Evolutionary conservation across 2,888 invertebrate species (phyloP).

Genomic region (Tetanocera ferruginea): DNA sequence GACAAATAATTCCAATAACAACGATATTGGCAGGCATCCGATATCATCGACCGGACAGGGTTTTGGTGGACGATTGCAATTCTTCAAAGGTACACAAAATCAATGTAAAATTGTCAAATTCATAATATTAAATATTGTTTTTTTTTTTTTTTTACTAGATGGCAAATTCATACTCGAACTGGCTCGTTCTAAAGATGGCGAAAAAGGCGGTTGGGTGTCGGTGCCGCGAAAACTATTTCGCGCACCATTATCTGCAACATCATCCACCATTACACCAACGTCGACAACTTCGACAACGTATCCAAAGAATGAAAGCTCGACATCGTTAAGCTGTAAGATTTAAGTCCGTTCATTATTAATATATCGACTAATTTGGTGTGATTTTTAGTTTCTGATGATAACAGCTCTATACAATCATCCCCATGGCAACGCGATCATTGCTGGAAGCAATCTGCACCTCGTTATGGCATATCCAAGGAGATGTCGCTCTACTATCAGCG

Average conservation of each 20-base stretch:
- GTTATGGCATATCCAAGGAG: constrained; percentile 80
- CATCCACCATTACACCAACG: constrained; percentile 72
- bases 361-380: not conserved
- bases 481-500: constrained; percentile 75
- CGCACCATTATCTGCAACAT: constrained; percentile 80
- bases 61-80: constrained; percentile 68
- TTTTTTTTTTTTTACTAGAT: constrained; percentile 73
- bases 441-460: constrained; percentile 87
- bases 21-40: constrained; percentile 62
- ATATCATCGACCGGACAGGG: constrained; percentile 54
- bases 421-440: constrained; percentile 92
- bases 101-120: not conserved
- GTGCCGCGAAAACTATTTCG: constrained; percentile 91
- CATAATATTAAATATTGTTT: not conserved
- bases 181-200: constrained; percentile 82
- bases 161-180: constrained; percentile 91
- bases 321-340: constrained; percentile 83
- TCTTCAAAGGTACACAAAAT: constrained; percentile 66
- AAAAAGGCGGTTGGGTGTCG: constrained; percentile 89
- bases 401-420: constrained; percentile 90
- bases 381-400: constrained; percentile 84
- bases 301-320: constrained; percentile 80
- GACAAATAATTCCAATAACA: constrained; percentile 50
- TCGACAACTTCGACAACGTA: constrained; percentile 67
- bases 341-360: no score